phyloP scores from a whole-genome alignment of 2,113 vertebrate species.

The Antigone vipio region DNA sequence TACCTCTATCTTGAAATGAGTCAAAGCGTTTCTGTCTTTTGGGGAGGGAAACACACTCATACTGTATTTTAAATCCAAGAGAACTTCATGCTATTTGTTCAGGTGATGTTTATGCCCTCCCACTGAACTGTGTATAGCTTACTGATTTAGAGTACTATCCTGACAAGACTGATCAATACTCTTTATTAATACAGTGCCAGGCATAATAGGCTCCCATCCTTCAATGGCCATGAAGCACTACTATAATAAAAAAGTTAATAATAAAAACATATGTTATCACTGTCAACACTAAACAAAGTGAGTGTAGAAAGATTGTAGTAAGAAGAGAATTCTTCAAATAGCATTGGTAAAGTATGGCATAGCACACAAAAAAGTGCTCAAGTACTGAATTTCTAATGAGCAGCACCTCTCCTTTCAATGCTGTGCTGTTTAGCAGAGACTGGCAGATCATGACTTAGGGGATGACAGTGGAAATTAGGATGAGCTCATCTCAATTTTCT shows the following conservation, averaged over 20 bases:
- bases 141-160: not conserved
- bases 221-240: not conserved
- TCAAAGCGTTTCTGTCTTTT: not conserved
- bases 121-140: not conserved
- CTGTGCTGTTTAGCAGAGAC: not conserved
- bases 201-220: not conserved
- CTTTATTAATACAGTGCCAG: not conserved
- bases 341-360: not conserved
- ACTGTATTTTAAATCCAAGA: not conserved
- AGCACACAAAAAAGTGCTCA: not conserved
- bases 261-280: not conserved
- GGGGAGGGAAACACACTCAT: not conserved
- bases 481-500: not conserved
- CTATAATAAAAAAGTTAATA: not conserved
- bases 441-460: not conserved
- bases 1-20: not conserved
- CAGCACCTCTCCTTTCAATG: not conserved
- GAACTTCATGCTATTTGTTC: not conserved
- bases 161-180: not conserved
- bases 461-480: not conserved
- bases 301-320: not conserved
- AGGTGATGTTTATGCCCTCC: not conserved
- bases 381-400: not conserved
- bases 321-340: not conserved
- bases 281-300: not conserved